phyloP scores from a whole-genome alignment of 2,113 vertebrate genomes.

The Platysteira castanea region DNA sequence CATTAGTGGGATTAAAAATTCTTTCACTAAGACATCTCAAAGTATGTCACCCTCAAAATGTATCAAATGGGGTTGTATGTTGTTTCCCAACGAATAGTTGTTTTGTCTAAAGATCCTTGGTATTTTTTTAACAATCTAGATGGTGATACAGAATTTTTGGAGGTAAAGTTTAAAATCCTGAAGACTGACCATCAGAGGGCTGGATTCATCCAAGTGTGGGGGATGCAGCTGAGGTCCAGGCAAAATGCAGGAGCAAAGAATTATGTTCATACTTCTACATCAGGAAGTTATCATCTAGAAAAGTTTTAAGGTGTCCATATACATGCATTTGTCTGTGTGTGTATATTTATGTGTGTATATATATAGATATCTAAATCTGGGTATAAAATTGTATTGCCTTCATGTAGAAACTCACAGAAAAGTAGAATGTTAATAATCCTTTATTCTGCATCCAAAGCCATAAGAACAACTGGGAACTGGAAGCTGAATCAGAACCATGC shows the following conservation, averaged over 20 bases:
- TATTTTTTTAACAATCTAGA: neutral
- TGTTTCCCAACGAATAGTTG: neutral
- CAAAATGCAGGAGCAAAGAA: neutral
- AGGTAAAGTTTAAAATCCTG: neutral
- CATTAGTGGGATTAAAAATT: neutral
- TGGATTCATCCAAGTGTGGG: neutral
- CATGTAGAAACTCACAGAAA: neutral
- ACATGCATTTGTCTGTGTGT: neutral
- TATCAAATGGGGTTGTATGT: neutral
- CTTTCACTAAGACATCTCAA: neutral
- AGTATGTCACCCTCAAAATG: neutral
- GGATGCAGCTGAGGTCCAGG: neutral
- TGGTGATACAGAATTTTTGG: neutral
- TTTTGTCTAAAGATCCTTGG: neutral
- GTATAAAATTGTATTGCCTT: neutral
- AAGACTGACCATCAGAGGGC: neutral
- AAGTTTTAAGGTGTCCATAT: neutral
- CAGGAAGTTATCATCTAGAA: neutral
- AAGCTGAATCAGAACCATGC: neutral
- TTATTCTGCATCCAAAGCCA: neutral
- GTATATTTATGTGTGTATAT: accelerated
- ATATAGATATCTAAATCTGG: neutral
- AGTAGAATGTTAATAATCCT: neutral
- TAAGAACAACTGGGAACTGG: neutral
- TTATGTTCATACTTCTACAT: neutral